phyloP scores from a whole-genome alignment of 1,140 invertebrate genomes.

The Leptinotarsa undecemlineata region DNA sequence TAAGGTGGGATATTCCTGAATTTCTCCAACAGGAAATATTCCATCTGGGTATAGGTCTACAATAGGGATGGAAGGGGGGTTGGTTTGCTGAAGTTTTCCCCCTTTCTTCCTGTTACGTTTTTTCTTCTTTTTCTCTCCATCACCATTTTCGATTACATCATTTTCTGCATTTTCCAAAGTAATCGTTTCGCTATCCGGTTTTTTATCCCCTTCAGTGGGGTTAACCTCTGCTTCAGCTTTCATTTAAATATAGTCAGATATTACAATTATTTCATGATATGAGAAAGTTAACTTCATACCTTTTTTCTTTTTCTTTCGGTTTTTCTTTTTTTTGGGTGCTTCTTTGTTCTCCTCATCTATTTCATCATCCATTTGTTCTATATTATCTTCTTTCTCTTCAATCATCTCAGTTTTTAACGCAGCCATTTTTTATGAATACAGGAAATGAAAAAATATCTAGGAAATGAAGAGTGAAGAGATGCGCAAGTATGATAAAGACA shows the following conservation, averaged over 20 bases:
- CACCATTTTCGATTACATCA: slow-evolving; percentile 49
- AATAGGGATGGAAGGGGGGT: slow-evolving; percentile 86
- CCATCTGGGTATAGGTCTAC: slow-evolving; percentile 82
- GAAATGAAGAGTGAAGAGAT: no score
- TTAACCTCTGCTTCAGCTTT: slow-evolving; percentile 8
- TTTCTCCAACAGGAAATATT: slow-evolving; percentile 78
- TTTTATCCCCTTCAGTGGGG: slow-evolving; percentile 7
- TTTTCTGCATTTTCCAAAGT: slow-evolving; percentile 33
- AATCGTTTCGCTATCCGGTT: slow-evolving; percentile 25
- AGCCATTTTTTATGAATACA: slow-evolving; percentile 47
- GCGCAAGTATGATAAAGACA: no score
- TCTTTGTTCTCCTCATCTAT: slow-evolving; percentile 52
- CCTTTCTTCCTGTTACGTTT: slow-evolving; percentile 59
- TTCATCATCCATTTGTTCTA: slow-evolving; percentile 48
- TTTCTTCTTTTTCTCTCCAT: slow-evolving; percentile 64
- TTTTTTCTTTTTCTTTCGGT: slow-evolving; percentile 61
- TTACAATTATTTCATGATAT: slow-evolving; percentile 22
- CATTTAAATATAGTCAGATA: neutral
- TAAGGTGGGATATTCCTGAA: slow-evolving; percentile 73
- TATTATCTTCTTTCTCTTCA: slow-evolving; percentile 46
- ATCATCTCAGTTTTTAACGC: slow-evolving; percentile 52
- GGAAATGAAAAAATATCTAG: no score
- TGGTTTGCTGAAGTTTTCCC: slow-evolving; percentile 67
- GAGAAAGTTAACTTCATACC: slow-evolving; percentile 32
- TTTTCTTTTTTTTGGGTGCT: slow-evolving; percentile 68